Percentiles rank a stretch among this genome's conserved stretches.
phyloP scores from a whole-genome alignment of 2,888 invertebrate species.

The Celastrina argiolus region DNA sequence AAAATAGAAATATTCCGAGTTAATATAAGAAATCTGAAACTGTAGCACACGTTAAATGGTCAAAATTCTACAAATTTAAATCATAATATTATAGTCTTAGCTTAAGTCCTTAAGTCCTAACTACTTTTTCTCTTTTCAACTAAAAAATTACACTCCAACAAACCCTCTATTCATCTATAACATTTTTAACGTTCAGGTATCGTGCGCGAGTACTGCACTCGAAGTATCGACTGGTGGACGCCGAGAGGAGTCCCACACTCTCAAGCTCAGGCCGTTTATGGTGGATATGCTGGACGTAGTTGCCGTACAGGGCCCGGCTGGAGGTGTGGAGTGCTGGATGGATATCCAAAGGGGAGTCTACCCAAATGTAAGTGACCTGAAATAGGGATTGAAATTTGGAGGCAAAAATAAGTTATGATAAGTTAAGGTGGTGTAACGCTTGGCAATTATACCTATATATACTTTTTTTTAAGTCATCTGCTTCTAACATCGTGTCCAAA shows the following conservation, averaged over 20 bases:
- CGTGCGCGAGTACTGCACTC: conserved; percentile 60
- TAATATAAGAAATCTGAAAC: too few species aligned
- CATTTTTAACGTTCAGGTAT: conserved; percentile 46
- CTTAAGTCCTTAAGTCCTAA: too few species aligned
- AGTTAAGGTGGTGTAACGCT: too few species aligned
- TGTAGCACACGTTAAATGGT: too few species aligned
- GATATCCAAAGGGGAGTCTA: conserved; percentile 84
- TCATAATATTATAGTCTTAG: too few species aligned
- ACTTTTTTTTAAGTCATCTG: too few species aligned
- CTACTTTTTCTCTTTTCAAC: background rate
- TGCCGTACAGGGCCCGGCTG: conserved; percentile 80
- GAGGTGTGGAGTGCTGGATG: conserved; percentile 87
- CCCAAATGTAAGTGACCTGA: conserved; percentile 79
- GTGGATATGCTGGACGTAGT: conserved; percentile 84
- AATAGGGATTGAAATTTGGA: background rate
- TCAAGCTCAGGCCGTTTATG: conserved; percentile 80
- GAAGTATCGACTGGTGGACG: conserved; percentile 55
- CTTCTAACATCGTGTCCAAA: too few species aligned
- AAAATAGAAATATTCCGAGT: too few species aligned
- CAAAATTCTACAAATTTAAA: too few species aligned
- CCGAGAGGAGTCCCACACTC: conserved; percentile 51
- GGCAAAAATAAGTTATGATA: too few species aligned
- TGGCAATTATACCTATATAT: too few species aligned
- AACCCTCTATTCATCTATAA: background rate
- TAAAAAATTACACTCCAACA: too few species aligned